Percentiles rank a stretch among this genome's conserved stretches.
Conservation (phyloP, 2,888 invertebrate genomes). For the Rutpela maculata region DNA sequence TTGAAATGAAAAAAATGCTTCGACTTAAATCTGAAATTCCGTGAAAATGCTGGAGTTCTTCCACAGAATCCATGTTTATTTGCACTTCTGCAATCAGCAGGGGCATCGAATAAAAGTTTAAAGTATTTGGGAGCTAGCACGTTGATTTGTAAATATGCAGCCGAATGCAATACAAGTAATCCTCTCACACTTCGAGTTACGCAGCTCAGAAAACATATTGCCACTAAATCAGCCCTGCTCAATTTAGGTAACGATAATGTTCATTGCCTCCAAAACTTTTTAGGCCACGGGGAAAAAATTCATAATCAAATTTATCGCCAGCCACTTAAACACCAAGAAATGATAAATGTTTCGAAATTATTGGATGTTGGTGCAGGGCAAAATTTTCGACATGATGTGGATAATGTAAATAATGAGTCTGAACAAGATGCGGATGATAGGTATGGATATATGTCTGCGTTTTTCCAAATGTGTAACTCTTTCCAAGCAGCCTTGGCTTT, state of each 20-base stretch:
- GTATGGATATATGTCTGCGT: no score
- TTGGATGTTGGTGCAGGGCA: not conserved
- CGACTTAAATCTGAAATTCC: not conserved
- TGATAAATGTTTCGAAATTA: not conserved
- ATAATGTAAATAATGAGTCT: not conserved
- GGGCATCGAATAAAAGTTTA: not conserved
- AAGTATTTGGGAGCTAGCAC: not conserved
- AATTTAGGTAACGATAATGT: constrained; percentile 11
- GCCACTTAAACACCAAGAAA: not conserved
- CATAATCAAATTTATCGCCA: not conserved
- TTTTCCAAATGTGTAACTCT: no score
- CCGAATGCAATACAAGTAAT: not conserved
- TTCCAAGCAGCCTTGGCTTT: no score
- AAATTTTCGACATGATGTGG: not conserved
- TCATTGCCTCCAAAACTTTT: not conserved
- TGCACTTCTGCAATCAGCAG: not conserved
- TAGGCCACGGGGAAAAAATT: constrained; percentile 25
- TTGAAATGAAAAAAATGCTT: not conserved
- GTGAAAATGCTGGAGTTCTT: not conserved
- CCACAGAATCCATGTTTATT: not conserved
- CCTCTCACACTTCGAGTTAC: constrained; percentile 6
- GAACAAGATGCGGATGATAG: no score
- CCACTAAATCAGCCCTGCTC: constrained; percentile 12
- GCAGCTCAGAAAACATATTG: constrained; percentile 19
- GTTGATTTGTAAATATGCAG: not conserved